phyloP scores from a whole-genome alignment of 2,797 vertebrate genomes.

The Propithecus deckenii region DNA sequence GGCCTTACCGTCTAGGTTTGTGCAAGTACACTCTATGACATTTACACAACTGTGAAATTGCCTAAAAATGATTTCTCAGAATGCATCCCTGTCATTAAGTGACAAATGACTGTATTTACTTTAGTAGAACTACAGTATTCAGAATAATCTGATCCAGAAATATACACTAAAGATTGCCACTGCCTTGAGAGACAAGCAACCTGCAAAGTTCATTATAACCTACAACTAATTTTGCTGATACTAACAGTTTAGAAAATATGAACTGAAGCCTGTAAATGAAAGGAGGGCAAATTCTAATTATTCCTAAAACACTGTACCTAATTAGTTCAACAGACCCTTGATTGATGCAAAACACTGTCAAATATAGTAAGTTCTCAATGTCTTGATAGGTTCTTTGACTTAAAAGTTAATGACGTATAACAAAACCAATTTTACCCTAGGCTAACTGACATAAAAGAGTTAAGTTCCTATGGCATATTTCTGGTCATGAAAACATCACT shows the following conservation, averaged over 20 bases:
- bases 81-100: background rate
- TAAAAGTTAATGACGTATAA: background rate
- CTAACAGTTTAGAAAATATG: slow-evolving; percentile 2
- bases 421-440: background rate
- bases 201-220: background rate
- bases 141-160: slow-evolving; percentile 19
- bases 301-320: background rate
- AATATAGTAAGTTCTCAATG: background rate
- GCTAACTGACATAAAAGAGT: background rate
- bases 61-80: background rate
- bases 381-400: background rate
- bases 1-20: background rate
- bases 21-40: background rate
- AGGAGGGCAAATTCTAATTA: slow-evolving; percentile 20
- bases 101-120: background rate
- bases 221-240: background rate
- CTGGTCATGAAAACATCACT: background rate
- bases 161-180: background rate
- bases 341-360: background rate
- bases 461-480: background rate
- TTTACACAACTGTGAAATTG: background rate
- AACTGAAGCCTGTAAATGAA: background rate
- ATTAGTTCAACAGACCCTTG: background rate
- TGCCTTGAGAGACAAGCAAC: slow-evolving; percentile 20
- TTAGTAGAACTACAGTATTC: background rate